Evolutionary conservation across 2,797 vertebrate species (phyloP).

Genomic region (Coluber constrictor): DNA sequence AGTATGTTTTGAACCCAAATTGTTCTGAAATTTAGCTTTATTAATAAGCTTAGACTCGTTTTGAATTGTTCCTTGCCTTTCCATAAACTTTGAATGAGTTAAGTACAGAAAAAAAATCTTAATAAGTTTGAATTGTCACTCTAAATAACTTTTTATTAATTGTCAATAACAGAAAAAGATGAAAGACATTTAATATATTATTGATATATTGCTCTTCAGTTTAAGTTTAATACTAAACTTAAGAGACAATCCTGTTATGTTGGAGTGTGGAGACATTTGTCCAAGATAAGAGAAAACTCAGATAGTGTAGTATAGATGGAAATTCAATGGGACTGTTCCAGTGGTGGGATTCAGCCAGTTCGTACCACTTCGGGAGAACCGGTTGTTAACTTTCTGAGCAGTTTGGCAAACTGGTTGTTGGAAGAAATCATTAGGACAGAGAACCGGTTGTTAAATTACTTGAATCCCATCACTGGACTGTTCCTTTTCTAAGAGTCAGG

Average conservation of each 20-base stretch:
- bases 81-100: not conserved
- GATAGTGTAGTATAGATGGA: not conserved
- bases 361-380: no score
- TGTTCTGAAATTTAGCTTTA: not conserved
- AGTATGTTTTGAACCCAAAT: not conserved
- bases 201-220: not conserved
- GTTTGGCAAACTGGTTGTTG: no score
- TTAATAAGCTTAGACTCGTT: not conserved
- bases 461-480: not conserved
- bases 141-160: not conserved
- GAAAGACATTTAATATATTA: not conserved
- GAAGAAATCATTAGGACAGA: no score
- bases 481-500: not conserved
- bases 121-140: not conserved
- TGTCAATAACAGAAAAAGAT: not conserved
- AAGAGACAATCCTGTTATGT: not conserved
- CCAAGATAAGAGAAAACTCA: not conserved
- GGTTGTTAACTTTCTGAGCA: no score
- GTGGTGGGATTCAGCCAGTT: no score
- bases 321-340: not conserved
- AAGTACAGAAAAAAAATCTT: not conserved
- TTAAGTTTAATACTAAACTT: not conserved
- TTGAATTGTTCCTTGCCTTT: not conserved
- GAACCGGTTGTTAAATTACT: no score
- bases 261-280: not conserved